phyloP scores from a whole-genome alignment of 2,113 vertebrate species.

The Anguilla japonica region DNA sequence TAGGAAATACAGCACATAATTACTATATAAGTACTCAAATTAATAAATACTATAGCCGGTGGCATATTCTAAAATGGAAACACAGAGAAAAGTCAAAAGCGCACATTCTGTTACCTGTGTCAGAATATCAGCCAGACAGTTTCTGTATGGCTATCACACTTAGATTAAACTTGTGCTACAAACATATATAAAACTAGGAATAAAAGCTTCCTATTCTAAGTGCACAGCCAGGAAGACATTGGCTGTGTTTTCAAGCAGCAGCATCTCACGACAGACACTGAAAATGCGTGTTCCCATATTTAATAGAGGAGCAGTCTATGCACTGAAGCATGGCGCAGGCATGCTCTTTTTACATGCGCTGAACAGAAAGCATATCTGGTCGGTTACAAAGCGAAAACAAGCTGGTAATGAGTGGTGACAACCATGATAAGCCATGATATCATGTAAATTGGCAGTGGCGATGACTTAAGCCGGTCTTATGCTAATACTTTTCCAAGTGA shows the following conservation, averaged over 20 bases:
- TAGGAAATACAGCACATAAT: too few relatives aligned
- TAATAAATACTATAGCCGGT: too few relatives aligned
- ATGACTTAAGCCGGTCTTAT: constrained; percentile 43
- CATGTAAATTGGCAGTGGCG: constrained; percentile 47
- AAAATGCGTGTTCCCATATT: background rate
- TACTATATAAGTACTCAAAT: too few relatives aligned
- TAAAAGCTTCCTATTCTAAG: too few relatives aligned
- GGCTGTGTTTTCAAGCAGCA: background rate
- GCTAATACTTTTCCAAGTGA: constrained; percentile 44
- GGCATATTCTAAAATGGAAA: too few relatives aligned
- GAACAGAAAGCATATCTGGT: constrained; percentile 19
- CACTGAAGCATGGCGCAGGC: background rate
- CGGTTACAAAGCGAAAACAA: constrained; percentile 24
- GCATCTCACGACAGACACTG: background rate
- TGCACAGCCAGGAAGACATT: background rate
- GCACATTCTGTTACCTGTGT: too few relatives aligned
- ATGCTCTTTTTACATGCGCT: constrained; percentile 15
- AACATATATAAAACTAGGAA: too few relatives aligned
- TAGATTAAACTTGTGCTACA: too few relatives aligned
- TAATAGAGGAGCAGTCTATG: background rate
- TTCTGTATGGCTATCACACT: too few relatives aligned
- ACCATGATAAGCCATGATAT: constrained; percentile 53
- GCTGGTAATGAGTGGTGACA: constrained; percentile 45
- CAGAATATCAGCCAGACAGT: too few relatives aligned
- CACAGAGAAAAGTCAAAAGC: too few relatives aligned